Base-by-base conservation (phyloP, 64 coral and sea anemone genomes). In the Montipora efflorescens region DNA sequence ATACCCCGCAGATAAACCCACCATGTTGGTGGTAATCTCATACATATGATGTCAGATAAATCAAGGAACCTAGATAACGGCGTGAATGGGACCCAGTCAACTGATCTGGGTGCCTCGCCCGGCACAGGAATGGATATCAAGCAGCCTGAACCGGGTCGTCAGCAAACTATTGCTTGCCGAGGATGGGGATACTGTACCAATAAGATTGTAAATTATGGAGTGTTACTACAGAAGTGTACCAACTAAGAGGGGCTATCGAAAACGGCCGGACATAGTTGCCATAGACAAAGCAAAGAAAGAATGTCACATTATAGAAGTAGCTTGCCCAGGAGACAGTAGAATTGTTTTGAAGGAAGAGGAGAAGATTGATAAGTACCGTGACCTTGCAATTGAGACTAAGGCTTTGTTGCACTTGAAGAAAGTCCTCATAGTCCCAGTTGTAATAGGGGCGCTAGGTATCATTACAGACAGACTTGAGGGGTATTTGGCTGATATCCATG, bases 121-220 rank as follows among this genome's bases (percentile, higher is more conserved):
- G 84, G 84, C 44, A 88, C 36, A 1, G 86, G 46, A 70, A 36
- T 48, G 68, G 86, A 67, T 75, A 15, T 12, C 16, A 2, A 22
- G 67, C 67, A 75, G 44, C 25, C 67, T 20, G 15, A 13, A n/a
- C 76, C 21, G 11, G 49, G 76, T 23, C 76, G 21, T 79, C 76
- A 79, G 4, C 86, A 25, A 88, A 16, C 57, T 15, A 88, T 68
- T 88, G 22, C 2, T 10, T 67, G 86, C 11, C 76, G 64, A 53
- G 36, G n/a, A 88, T 88, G 69, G 68, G 75, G 7, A 88, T 74
- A 20, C 68, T 11, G 9, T 88, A 36, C 36, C 15, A 47, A 72
- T 73, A 4, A 48, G 49, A 48, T 88, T 36, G 86, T 88, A 9
- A n/a, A n/a, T n/a, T n/a, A 88, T 88, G 67, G 86, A 88, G 45